phyloP scores from a whole-genome alignment of 2,888 invertebrate genomes.

The Hirtodrosophila histrioides region DNA sequence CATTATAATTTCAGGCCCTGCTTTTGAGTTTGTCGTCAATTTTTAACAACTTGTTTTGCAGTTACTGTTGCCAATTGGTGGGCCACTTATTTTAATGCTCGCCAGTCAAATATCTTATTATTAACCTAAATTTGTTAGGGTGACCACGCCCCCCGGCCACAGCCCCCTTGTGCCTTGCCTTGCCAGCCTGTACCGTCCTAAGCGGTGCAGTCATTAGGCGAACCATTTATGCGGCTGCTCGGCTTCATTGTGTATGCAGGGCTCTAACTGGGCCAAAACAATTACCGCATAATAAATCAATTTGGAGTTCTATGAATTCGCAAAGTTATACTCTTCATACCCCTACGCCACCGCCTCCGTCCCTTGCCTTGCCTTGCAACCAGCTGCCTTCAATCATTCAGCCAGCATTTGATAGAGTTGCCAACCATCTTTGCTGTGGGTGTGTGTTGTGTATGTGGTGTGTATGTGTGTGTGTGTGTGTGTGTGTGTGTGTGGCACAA shows the following conservation, averaged over 20 bases:
- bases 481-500: constrained; percentile 4
- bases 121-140: constrained; percentile 53
- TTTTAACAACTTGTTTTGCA: neutral
- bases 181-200: neutral
- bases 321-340: constrained; percentile 48
- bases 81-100: constrained; percentile 54
- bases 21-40: constrained; percentile 4
- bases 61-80: constrained; percentile 32
- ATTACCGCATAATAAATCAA: constrained; percentile 83
- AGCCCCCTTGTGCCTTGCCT: too few species aligned
- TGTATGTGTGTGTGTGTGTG: constrained; percentile 5
- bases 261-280: constrained; percentile 78
- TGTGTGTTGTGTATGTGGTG: constrained; percentile 1
- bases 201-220: constrained; percentile 57
- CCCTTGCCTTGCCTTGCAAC: constrained; percentile 6
- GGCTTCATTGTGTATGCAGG: constrained; percentile 63
- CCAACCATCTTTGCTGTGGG: constrained; percentile 32
- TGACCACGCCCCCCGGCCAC: constrained; percentile 19
- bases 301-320: constrained; percentile 74
- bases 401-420: constrained; percentile 46
- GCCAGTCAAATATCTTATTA: constrained; percentile 57
- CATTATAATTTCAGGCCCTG: neutral
- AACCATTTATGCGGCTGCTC: constrained; percentile 52
- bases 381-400: constrained; percentile 59
- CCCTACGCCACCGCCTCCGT: neutral